Evolutionary conservation across 2,888 invertebrate species (phyloP).

Genomic region (Eulithis testata): DNA sequence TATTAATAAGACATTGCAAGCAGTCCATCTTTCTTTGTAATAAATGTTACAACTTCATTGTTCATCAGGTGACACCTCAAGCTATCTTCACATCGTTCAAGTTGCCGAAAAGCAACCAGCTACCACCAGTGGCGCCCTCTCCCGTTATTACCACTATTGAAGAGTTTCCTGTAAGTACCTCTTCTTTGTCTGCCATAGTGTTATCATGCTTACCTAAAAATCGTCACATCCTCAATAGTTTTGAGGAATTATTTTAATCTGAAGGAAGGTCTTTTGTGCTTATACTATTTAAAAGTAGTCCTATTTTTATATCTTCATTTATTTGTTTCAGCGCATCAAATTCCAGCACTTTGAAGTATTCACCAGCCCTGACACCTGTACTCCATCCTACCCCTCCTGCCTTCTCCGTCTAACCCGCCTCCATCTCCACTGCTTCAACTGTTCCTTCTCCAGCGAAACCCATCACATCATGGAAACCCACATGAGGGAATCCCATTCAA

Average conservation of each 20-base stretch:
- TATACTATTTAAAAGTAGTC: too few relatives aligned
- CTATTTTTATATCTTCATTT: too few relatives aligned
- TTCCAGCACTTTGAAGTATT: conserved; percentile 87
- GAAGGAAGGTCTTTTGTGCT: neutral
- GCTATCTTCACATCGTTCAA: conserved; percentile 97
- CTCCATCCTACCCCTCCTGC: conserved; percentile 88
- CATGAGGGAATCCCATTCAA: conserved; percentile 93
- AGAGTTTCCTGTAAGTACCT: conserved; percentile 76
- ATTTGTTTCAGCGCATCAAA: conserved; percentile 75
- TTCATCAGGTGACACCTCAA: conserved; percentile 88
- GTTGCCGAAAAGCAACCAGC: conserved; percentile 88
- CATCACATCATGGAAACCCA: conserved; percentile 92
- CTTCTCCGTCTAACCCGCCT: conserved; percentile 86
- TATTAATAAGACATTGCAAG: too few relatives aligned
- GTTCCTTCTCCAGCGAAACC: conserved; percentile 92
- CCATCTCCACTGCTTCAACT: conserved; percentile 95
- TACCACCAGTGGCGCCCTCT: conserved; percentile 70
- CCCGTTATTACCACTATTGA: conserved; percentile 75
- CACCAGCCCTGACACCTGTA: conserved; percentile 86
- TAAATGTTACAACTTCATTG: too few relatives aligned
- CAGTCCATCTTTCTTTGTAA: too few relatives aligned
- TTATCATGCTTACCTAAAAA: too few relatives aligned
- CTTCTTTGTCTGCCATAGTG: too few relatives aligned
- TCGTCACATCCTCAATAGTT: too few relatives aligned
- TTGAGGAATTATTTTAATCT: too few relatives aligned